A percentile compares a stretch with the other conserved stretches of the same genome.
phyloP scores from a whole-genome alignment of 1,140 invertebrate genomes.

The Trialeurodes vaporariorum region DNA sequence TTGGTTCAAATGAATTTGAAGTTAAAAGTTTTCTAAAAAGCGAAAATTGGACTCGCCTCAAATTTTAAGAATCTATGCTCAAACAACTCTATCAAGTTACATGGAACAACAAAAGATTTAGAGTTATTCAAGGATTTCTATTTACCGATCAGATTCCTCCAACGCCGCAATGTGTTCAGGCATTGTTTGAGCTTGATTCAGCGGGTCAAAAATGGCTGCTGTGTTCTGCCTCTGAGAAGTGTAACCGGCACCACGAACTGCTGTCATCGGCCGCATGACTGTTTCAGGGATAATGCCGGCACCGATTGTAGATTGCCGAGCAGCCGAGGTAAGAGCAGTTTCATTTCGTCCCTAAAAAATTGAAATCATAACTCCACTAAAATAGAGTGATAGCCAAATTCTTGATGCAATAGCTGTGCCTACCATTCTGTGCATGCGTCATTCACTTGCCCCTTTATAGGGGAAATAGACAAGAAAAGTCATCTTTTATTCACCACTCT shows the following conservation, averaged over 20 bases:
- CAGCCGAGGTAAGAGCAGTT: neutral
- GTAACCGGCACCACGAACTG: constrained; percentile 88
- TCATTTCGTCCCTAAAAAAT: neutral
- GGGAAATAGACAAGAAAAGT: no score
- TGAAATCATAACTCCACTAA: no score
- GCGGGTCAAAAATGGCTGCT: constrained; percentile 55
- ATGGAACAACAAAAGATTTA: constrained; percentile 20
- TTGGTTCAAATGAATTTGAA: no score
- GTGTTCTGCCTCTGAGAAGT: constrained; percentile 52
- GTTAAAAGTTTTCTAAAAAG: no score
- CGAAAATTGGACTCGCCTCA: no score
- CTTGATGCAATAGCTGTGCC: no score
- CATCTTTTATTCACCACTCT: no score
- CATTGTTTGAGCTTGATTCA: constrained; percentile 52
- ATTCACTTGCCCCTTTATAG: no score
- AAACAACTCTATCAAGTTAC: constrained; percentile 24
- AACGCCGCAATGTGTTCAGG: constrained; percentile 25
- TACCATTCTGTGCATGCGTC: no score
- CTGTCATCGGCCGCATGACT: constrained; percentile 75
- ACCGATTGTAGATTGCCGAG: neutral
- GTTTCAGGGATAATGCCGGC: constrained; percentile 15
- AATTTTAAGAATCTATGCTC: no score
- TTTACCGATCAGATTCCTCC: constrained; percentile 57
- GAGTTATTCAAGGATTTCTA: neutral
- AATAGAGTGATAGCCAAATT: no score